Conservation (phyloP, 1,140 invertebrate genomes). For the Listronotus oregonensis region DNA sequence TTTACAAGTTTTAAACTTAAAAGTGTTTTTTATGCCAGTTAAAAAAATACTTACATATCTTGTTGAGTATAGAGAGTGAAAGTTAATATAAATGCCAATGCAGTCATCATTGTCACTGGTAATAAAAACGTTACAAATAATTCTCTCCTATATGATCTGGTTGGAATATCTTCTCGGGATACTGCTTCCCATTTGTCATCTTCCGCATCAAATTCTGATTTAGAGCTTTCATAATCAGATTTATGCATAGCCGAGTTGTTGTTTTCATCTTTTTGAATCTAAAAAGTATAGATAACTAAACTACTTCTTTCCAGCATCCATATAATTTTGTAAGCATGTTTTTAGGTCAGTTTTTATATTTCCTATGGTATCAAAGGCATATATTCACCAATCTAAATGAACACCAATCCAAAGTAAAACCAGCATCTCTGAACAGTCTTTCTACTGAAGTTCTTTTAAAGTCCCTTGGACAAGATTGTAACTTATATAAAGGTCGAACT, state of each 20-base stretch:
- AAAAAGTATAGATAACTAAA: constrained; percentile 29
- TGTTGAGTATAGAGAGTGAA: constrained; percentile 77
- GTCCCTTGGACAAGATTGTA: constrained; percentile 74
- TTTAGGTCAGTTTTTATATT: too few relatives aligned
- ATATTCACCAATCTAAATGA: constrained; percentile 76
- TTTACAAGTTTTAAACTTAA: too few relatives aligned
- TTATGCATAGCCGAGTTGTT: constrained; percentile 53
- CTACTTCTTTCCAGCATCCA: too few relatives aligned
- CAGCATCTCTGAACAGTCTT: constrained; percentile 76
- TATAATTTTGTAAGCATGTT: too few relatives aligned
- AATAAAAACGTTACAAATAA: constrained; percentile 73
- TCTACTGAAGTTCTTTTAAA: constrained; percentile 87
- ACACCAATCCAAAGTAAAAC: constrained; percentile 87
- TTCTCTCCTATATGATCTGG: constrained; percentile 73
- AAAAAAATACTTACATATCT: constrained; percentile 74
- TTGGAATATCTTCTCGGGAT: constrained; percentile 64
- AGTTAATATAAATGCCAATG: constrained; percentile 70
- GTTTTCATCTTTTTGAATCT: constrained; percentile 54
- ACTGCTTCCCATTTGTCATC: constrained; percentile 64
- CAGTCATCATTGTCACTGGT: constrained; percentile 69
- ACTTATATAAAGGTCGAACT: constrained; percentile 76
- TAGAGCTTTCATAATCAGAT: constrained; percentile 43
- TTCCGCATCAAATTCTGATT: constrained; percentile 39
- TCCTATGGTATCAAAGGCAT: too few relatives aligned
- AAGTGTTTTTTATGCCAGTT: too few relatives aligned